phyloP scores from a whole-genome alignment of 2,113 vertebrate genomes.

The Oreochromis aureus region DNA sequence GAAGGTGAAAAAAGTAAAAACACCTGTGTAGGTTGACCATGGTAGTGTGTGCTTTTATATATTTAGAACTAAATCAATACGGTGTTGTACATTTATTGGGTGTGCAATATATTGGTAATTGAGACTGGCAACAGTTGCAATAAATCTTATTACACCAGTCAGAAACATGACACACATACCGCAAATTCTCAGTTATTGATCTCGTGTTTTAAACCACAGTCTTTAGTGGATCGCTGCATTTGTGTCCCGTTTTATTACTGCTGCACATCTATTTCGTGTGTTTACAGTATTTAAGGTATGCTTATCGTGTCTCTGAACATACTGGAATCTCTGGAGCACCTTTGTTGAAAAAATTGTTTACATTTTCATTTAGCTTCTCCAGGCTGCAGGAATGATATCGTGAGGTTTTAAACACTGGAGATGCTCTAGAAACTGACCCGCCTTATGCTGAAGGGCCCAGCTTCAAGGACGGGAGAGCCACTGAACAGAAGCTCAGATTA shows the following conservation, averaged over 20 bases:
- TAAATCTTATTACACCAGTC: not conserved
- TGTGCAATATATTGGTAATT: not conserved
- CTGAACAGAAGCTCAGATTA: conserved; percentile 63
- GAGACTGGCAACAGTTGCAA: not conserved
- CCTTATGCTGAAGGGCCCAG: conserved; percentile 36
- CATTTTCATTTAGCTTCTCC: not conserved
- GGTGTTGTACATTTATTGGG: not conserved
- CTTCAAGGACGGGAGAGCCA: conserved; percentile 47
- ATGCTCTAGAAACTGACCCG: conserved; percentile 9
- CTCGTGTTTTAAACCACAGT: not conserved
- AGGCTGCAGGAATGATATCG: not conserved
- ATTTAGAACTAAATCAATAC: not conserved
- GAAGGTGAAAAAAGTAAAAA: not conserved
- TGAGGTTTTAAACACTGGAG: not conserved
- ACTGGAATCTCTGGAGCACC: not conserved
- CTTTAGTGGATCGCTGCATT: not conserved
- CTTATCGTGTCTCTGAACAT: not conserved
- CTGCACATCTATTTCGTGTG: not conserved
- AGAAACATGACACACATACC: not conserved
- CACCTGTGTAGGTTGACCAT: accelerated
- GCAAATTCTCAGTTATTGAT: not conserved
- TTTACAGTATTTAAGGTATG: not conserved
- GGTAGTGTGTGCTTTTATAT: not conserved
- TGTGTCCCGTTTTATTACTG: not conserved
- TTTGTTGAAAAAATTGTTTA: not conserved